phyloP scores from a whole-genome alignment of 1,140 invertebrate genomes.

The Teleopsis dalmanni region DNA sequence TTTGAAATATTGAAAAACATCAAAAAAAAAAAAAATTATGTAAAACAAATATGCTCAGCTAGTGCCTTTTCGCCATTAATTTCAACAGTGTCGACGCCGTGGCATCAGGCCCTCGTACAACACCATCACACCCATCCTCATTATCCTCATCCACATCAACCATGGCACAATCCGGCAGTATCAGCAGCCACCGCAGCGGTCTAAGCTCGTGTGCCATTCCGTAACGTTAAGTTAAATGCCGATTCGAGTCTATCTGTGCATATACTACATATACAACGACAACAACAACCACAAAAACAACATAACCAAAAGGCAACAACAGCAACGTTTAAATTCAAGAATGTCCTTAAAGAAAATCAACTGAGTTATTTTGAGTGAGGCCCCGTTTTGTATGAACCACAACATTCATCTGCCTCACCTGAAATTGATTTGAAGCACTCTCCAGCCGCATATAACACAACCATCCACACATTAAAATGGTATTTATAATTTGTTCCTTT shows the following conservation, averaged over 20 bases:
- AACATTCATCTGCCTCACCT: no score
- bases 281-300: no score
- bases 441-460: no score
- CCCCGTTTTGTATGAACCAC: no score
- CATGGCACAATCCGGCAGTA: constrained; percentile 42
- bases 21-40: constrained; percentile 13
- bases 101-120: constrained; percentile 43
- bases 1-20: constrained; percentile 5
- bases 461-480: no score
- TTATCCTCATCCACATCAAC: constrained; percentile 38
- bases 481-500: no score
- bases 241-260: no score
- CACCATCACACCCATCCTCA: constrained; percentile 40
- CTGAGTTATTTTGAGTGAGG: not conserved
- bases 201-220: constrained; percentile 12
- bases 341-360: not conserved
- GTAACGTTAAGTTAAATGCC: not conserved
- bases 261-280: no score
- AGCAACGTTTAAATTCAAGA: not conserved
- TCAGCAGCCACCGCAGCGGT: constrained; percentile 39
- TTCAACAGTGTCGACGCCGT: constrained; percentile 43
- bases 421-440: no score
- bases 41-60: constrained; percentile 36
- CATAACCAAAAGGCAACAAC: not conserved
- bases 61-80: constrained; percentile 45